phyloP scores from a whole-genome alignment of 2,113 vertebrate species.

The Lamprotornis superbus region DNA sequence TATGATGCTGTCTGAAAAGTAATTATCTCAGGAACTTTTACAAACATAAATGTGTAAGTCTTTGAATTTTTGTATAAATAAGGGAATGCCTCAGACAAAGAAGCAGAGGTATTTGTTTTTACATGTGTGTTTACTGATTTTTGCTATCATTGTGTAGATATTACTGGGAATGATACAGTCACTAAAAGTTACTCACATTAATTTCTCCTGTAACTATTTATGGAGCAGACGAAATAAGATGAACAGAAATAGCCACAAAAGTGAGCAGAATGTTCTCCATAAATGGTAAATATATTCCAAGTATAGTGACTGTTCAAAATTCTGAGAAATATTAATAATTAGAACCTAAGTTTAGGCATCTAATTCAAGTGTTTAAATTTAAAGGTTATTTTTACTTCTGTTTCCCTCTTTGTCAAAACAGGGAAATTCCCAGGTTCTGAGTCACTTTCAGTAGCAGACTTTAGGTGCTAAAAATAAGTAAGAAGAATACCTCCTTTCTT shows the following conservation, averaged over 20 bases:
- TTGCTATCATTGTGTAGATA: background rate
- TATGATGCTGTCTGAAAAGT: background rate
- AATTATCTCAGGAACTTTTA: background rate
- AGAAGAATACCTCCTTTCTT: background rate
- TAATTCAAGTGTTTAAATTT: background rate
- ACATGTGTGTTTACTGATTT: background rate
- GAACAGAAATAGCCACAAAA: background rate
- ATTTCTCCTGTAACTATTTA: background rate
- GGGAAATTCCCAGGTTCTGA: background rate
- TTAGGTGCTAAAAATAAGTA: background rate
- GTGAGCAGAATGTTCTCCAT: background rate
- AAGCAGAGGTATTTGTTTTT: accelerated
- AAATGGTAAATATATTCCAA: background rate
- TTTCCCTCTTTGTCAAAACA: background rate
- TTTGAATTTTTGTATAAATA: background rate
- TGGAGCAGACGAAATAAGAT: background rate
- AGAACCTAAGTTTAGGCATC: background rate
- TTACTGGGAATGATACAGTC: background rate
- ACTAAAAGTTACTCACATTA: background rate
- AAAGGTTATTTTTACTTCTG: background rate
- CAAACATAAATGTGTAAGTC: background rate
- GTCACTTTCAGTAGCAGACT: background rate
- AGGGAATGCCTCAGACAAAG: background rate
- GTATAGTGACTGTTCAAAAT: background rate
- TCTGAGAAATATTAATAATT: background rate